phyloP scores from a whole-genome alignment of 2,888 invertebrate genomes.

The Masnerella sp. region DNA sequence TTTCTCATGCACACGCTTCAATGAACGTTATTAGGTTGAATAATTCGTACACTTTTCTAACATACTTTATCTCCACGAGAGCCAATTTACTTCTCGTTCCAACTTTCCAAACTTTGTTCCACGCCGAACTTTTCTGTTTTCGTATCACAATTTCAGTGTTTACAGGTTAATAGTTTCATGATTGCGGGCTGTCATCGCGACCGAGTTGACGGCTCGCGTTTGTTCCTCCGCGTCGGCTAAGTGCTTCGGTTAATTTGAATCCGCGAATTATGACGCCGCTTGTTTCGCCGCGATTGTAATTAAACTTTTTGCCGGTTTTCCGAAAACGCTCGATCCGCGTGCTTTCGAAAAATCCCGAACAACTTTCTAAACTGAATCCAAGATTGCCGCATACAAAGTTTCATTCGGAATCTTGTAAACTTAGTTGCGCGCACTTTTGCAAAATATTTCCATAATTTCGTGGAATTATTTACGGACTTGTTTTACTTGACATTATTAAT shows the following conservation, averaged over 20 bases:
- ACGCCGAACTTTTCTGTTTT: constrained; percentile 57
- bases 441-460: constrained; percentile 42
- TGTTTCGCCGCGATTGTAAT: constrained; percentile 1
- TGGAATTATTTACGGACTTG: constrained; percentile 34
- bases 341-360: neutral
- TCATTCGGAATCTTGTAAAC: constrained; percentile 39
- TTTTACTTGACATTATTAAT: constrained; percentile 39
- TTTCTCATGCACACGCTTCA: constrained; percentile 37
- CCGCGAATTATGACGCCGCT: constrained; percentile 3
- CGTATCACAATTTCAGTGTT: constrained; percentile 58
- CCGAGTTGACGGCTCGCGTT: constrained; percentile 41
- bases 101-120: constrained; percentile 53
- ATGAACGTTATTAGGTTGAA: constrained; percentile 53
- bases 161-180: constrained; percentile 59
- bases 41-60: constrained; percentile 50
- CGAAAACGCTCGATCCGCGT: neutral
- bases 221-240: constrained; percentile 32
- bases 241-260: constrained; percentile 24
- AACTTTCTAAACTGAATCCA: constrained; percentile 32
- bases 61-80: constrained; percentile 50
- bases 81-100: constrained; percentile 58
- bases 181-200: constrained; percentile 52
- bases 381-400: constrained; percentile 30
- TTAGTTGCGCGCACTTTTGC: constrained; percentile 32
- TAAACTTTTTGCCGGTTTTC: constrained; percentile 15